Evolutionary conservation across 2,113 vertebrate species (phyloP), one percentile per base, ranked within the genome.

Genomic region (Cyrtonyx montezumae): DNA sequence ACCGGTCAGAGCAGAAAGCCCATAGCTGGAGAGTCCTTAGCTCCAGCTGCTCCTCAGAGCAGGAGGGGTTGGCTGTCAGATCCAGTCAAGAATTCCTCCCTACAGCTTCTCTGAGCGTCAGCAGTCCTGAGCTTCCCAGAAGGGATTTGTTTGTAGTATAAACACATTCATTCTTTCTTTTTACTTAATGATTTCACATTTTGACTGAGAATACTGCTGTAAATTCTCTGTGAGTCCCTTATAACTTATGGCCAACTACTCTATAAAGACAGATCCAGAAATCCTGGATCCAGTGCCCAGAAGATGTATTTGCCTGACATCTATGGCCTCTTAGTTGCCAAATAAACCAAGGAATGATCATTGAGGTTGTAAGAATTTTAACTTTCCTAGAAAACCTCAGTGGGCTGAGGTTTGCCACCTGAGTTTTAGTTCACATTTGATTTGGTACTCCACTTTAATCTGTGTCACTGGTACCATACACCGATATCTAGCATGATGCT

Each of bases 101-200:
- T 90, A 78, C 66, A 53, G 2, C 16, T 45, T 84, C 40, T 28
- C 78, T 45, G 53, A 90, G 61, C 77, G 75, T 48, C 22, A 48
- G 36, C 49, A 14, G 1, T 58, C 30, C 63, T 43, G 77, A 84
- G 79, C 73, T 84, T 84, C 53, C 53, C 7, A 2, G 30, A 63
- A 53, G 70, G 77, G 86, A 79, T 91, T 85, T 91, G 14, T 75
- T 81, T 84, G 66, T 78, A 28, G 11, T 42, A 73, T 61, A 88
- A 90, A 93, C 87, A 87, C 34, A 48, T 36, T 71, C 86, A 46
- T 34, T 87, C 43, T 61, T 83, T 88, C 69, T 84, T 90, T 87
- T 51, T 90, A 70, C 75, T 56, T 25, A 95, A 84, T 0, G 1
- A 76, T 56, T 88, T 69, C 63, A 23, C 63, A 69, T 96, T 67